Evolutionary conservation across 2,888 invertebrate species (phyloP).

Genomic region (Dynastes tityus): DNA sequence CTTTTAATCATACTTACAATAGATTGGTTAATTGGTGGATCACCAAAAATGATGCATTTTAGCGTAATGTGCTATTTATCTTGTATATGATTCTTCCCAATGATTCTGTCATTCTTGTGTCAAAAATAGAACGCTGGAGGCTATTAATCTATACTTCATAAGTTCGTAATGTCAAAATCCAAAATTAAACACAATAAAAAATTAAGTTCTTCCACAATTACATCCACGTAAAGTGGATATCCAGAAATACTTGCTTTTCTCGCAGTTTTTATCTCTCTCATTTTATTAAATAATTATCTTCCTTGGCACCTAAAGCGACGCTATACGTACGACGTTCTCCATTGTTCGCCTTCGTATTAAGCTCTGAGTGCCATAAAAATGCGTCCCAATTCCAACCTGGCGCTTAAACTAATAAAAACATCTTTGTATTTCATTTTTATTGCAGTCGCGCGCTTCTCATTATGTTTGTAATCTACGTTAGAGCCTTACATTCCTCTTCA

Average conservation of each 20-base stretch:
- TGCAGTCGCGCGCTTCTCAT: constrained; percentile 21
- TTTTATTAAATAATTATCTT: constrained; percentile 39
- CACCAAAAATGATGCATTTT: no score
- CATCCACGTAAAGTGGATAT: no score
- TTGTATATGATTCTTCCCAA: no score
- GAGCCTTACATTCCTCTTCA: neutral
- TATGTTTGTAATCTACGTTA: constrained; percentile 9
- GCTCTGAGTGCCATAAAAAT: constrained; percentile 2
- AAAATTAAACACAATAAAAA: no score
- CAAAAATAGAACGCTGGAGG: no score
- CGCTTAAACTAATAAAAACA: constrained; percentile 32
- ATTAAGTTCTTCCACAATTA: no score
- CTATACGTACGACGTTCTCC: neutral
- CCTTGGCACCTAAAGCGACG: neutral
- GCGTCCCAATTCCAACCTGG: neutral
- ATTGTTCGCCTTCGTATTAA: constrained; percentile 8
- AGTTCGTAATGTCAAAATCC: no score
- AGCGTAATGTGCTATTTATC: no score
- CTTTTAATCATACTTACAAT: no score
- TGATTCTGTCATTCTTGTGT: no score
- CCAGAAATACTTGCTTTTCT: neutral
- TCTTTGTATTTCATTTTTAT: constrained; percentile 36
- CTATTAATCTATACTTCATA: no score
- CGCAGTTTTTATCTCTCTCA: neutral
- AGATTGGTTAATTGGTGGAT: no score